Base-by-base conservation (phyloP, 1,140 invertebrate genomes). In the Macrotrachela quadricornifera region DNA sequence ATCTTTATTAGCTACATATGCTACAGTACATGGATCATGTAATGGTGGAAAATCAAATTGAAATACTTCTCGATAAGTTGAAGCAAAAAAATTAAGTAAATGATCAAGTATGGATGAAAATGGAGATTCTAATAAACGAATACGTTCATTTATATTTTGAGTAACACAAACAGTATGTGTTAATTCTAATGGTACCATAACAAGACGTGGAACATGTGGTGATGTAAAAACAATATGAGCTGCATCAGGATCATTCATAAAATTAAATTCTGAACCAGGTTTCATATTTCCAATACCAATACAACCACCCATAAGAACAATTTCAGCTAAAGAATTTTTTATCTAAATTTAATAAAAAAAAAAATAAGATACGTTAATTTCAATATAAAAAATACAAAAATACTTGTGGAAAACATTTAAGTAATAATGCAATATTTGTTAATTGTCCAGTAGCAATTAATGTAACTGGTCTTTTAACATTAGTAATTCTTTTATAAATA, bases 141-240 rank as follows among this genome's bases (percentile, higher is more conserved):
- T 47, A 10, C 38, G 44, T 51, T 44, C 16, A 44, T 9, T 18
- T 8, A 53, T 46, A 14, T 46, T 4, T 10, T 21, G 30, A n/a
- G 45, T 53, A 15, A 47, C 51, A 21, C 46, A 37, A 30, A 44
- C 51, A 17, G 38, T 43, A 48, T 53, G 51, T 16, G 51, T 53
- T 17, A 53, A 44, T 18, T 53, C 51, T 46, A 53, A 43, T 37
- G 51, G 51, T 46, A 53, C 51, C 51, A 53, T 53, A 15, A 46
- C 46, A 40, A 53, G 18, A 30, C 21, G 21, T 30, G 51, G 51
- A 40, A 53, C 44, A 21, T 46, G 15, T 4, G 3, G 21, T n/a
- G 51, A 46, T 36, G 46, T 44, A 36, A 53, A 53, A 30, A 53
- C 51, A 39, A 43, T 43, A 17, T 46, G 45, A 47, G 51, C 51